phyloP scores from a whole-genome alignment of 2,888 invertebrate genomes.

The Ctena decussata region DNA sequence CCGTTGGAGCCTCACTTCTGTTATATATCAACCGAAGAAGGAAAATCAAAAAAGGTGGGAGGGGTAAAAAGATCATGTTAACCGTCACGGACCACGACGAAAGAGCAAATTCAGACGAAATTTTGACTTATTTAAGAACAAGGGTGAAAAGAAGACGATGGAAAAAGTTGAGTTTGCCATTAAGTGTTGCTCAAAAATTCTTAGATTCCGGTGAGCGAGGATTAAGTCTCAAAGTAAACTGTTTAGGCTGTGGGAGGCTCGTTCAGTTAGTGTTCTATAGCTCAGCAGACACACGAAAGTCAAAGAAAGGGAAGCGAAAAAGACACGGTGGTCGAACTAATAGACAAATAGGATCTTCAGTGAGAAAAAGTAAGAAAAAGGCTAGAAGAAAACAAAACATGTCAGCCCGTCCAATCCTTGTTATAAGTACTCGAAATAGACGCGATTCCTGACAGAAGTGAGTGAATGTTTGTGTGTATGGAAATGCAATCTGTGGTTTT shows the following conservation, averaged over 20 bases:
- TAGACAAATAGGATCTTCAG: neutral
- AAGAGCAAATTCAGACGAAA: slow-evolving; percentile 24
- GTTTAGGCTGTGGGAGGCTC: slow-evolving; percentile 60
- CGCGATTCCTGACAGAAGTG: neutral
- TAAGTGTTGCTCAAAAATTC: slow-evolving; percentile 43
- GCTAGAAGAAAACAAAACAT: neutral
- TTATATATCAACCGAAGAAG: slow-evolving; percentile 47
- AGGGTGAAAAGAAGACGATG: slow-evolving; percentile 52
- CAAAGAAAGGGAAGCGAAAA: neutral
- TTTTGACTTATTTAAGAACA: slow-evolving; percentile 43
- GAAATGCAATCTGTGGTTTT: too few relatives aligned
- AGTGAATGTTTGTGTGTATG: too few relatives aligned
- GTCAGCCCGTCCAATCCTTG: slow-evolving; percentile 31
- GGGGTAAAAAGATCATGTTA: slow-evolving; percentile 58
- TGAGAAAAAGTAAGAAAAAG: neutral
- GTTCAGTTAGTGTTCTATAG: slow-evolving; percentile 42
- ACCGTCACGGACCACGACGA: slow-evolving; percentile 22
- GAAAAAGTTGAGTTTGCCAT: slow-evolving; percentile 58
- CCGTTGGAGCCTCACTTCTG: slow-evolving; percentile 49
- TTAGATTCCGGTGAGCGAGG: slow-evolving; percentile 29
- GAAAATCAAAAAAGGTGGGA: slow-evolving; percentile 47
- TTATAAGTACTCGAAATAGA: slow-evolving; percentile 47
- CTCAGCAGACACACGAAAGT: neutral
- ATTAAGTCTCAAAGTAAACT: slow-evolving; percentile 52
- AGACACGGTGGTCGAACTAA: too few relatives aligned